Percentiles rank a stretch among this genome's conserved stretches.
Evolutionary conservation across 2,113 vertebrate genomes (phyloP).

Genomic region (Trematocara zebra): DNA sequence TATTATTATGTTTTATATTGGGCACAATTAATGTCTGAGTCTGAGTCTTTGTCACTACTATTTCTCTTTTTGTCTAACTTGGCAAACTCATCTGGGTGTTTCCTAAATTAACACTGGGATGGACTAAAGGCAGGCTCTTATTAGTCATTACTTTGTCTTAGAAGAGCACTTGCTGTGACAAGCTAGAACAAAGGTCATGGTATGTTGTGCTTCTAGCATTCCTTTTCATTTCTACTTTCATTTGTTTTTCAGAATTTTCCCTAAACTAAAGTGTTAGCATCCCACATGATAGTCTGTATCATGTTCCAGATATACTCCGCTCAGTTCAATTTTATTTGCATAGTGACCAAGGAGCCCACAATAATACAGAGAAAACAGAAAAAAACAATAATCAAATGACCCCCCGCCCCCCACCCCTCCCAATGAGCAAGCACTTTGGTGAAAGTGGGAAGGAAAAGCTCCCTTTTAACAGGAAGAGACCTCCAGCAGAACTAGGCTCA

Average conservation of each 20-base stretch:
- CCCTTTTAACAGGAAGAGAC: neutral
- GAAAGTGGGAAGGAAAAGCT: neutral
- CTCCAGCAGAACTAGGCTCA: neutral
- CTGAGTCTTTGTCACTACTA: neutral
- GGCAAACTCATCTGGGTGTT: neutral
- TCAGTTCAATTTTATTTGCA: neutral
- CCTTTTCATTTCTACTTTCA: neutral
- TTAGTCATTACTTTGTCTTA: slow-evolving; percentile 1
- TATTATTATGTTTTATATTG: neutral
- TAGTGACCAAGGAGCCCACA: neutral
- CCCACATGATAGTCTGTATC: neutral
- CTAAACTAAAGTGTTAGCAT: neutral
- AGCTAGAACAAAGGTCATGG: neutral
- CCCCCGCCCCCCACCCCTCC: neutral
- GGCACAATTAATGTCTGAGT: neutral
- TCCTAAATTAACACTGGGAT: neutral
- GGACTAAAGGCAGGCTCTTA: neutral
- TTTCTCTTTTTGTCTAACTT: neutral
- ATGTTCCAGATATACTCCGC: neutral
- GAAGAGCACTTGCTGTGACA: neutral
- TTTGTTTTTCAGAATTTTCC: neutral
- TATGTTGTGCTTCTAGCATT: neutral
- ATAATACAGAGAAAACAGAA: neutral
- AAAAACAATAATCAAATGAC: neutral
- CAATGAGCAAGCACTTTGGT: neutral